Percentiles rank a stretch among this genome's conserved stretches.
These are phyloP conservation scores for Varecia variegata DNA, from an alignment of 2,797 vertebrate species.

Conservation along the genomic window DNA sequence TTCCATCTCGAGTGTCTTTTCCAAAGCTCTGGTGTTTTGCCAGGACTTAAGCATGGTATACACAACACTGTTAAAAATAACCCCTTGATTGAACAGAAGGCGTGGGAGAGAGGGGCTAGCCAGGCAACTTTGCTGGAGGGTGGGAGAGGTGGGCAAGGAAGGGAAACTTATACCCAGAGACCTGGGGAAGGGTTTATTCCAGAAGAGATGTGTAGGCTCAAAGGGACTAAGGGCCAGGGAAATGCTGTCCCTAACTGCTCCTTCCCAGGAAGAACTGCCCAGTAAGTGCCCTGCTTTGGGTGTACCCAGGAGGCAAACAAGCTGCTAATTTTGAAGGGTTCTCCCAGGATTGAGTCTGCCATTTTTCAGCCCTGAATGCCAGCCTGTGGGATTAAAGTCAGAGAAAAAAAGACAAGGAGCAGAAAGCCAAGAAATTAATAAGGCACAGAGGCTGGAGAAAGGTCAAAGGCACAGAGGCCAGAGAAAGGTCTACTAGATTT, in stretches of 20 bases:
- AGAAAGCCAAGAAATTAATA: slow-evolving; percentile 46
- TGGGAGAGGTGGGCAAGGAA: background rate
- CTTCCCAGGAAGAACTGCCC: slow-evolving; percentile 7
- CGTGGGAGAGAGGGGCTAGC: slow-evolving; percentile 57
- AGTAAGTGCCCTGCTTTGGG: background rate
- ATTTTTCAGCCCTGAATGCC: slow-evolving; percentile 34
- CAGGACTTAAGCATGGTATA: slow-evolving; percentile 64
- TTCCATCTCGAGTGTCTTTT: slow-evolving; percentile 65
- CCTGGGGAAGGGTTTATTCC: slow-evolving; percentile 61
- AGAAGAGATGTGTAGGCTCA: slow-evolving; percentile 30
- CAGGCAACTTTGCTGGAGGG: background rate
- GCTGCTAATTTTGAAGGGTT: slow-evolving; percentile 34
- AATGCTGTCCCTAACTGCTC: background rate
- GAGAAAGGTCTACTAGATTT: slow-evolving; percentile 42
- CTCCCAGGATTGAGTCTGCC: slow-evolving; percentile 56
- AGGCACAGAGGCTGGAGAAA: slow-evolving; percentile 9
- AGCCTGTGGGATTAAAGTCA: slow-evolving; percentile 54
- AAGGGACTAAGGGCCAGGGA: slow-evolving; percentile 9
- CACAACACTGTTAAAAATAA: slow-evolving; percentile 73
- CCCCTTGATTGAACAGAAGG: slow-evolving; percentile 59
- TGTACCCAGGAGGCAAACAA: background rate
- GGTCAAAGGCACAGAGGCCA: slow-evolving; percentile 37
- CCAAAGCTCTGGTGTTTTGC: slow-evolving; percentile 66
- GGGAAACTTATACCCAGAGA: slow-evolving; percentile 35
- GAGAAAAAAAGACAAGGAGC: slow-evolving; percentile 43